Conservation (phyloP, 2,797 vertebrate species). For the Capromys pilorides region DNA sequence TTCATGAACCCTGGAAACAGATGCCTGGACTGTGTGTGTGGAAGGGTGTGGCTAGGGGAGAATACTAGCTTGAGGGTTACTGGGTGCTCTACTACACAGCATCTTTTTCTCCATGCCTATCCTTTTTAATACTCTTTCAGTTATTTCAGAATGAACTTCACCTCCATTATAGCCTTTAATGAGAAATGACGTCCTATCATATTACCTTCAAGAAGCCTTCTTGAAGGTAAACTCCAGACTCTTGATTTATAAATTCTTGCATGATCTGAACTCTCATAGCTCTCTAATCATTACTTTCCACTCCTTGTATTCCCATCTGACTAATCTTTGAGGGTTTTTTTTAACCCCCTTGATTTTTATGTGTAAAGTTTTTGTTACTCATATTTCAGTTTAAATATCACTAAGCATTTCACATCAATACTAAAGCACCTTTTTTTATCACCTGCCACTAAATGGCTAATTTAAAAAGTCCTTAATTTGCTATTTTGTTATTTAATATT, state of each 20-base stretch:
- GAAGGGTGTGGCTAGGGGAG: not conserved
- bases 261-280: not conserved
- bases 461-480: not conserved
- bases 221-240: conserved; percentile 21
- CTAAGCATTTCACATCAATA: not conserved
- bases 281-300: not conserved
- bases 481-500: conserved; percentile 11
- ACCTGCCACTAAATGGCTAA: not conserved
- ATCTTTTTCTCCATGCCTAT: not conserved
- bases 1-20: conserved; percentile 30
- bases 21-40: not conserved
- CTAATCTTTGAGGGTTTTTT: not conserved
- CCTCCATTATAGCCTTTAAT: not conserved
- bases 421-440: not conserved
- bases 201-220: not conserved
- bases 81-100: not conserved
- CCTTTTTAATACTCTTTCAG: not conserved
- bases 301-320: not conserved
- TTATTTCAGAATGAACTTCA: not conserved
- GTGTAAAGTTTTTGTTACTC: conserved; percentile 34
- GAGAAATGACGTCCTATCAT: not conserved
- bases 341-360: not conserved
- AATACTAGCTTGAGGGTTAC: not conserved
- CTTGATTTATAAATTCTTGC: conserved; percentile 26
- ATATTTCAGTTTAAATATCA: conserved; percentile 36